Base-by-base conservation (phyloP, 1,140 invertebrate species). In the Drosophila kurseongensis region DNA sequence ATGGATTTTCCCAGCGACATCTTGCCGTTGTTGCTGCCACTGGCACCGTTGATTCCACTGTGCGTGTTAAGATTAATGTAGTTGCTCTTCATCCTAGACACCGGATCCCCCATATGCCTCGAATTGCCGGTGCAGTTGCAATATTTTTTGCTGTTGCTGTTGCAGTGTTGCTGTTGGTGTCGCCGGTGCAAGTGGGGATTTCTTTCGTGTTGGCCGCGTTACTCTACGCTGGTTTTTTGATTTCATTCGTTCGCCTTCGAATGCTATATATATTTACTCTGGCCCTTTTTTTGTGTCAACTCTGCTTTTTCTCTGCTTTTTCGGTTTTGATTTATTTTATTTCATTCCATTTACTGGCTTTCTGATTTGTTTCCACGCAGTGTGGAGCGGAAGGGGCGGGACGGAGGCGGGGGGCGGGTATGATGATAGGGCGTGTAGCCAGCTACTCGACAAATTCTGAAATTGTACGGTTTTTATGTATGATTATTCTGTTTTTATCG, bases 1-100 rank as follows among this genome's bases (percentile, higher is more conserved):
- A 91, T 85, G 58, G 91, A 91, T 86, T 90, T 91, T 16, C 85
- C 91, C 65, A 91, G 57, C 41, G 83, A 79, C 91, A 91, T 91
- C 66, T 92, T 91, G 57, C 59, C 63, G 48, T 10, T 67, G 38
- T 56, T 61, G 51, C 18, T 32, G 47, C 42, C 58, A 10, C 61
- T 27, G 62, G 5, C 54, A 32, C 29, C 29, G 29, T 3, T 55
- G 47, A 38, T 58, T 44, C 44, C 65, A 42, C 59, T 72, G 59
- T 61, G 16, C 42, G 35, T 47, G 63, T 48, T 29, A 29, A 54
- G 62, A 52, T 29, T 65, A 16, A 40, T 45, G 40, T 75, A 75
- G 51, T 42, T 66, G 29, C 29, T 16, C 73, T 76, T 76, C 73
- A 76, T 76, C n/a, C 42, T 74, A 18, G 18, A 56, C 2, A 42